Conservation (phyloP, 1,140 invertebrate species). For the Vanessa atalanta region DNA sequence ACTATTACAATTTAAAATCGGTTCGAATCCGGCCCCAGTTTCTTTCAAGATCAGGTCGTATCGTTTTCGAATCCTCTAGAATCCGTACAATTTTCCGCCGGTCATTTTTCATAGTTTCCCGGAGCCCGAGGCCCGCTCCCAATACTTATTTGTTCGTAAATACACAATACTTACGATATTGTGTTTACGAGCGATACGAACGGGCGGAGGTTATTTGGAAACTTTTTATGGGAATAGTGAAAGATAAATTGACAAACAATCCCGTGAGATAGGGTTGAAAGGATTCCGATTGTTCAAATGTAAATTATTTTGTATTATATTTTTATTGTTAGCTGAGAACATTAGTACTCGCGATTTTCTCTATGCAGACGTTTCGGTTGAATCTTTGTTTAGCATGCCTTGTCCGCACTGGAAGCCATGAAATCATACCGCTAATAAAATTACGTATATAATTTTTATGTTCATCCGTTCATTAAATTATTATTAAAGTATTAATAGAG, state of each 20-base stretch:
- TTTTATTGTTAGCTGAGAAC: neutral
- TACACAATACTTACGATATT: slow-evolving; percentile 58
- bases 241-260: slow-evolving; percentile 50
- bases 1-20: neutral
- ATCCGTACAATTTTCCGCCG: slow-evolving; percentile 77
- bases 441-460: too few species aligned
- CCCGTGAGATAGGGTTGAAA: slow-evolving; percentile 25
- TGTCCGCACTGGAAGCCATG: too few species aligned
- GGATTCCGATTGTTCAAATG: slow-evolving; percentile 15
- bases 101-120: slow-evolving; percentile 78
- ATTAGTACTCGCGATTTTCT: neutral
- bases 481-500: too few species aligned
- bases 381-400: too few species aligned
- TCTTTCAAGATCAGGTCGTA: slow-evolving; percentile 48
- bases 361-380: too few species aligned
- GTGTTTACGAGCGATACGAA: slow-evolving; percentile 58
- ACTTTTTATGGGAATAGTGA: slow-evolving; percentile 49
- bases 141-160: slow-evolving; percentile 72
- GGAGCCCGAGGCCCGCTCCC: slow-evolving; percentile 44
- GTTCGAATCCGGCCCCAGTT: slow-evolving; percentile 45
- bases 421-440: too few species aligned
- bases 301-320: slow-evolving; percentile 10
- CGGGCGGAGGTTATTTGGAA: slow-evolving; percentile 48
- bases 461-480: too few species aligned
- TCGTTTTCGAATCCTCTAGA: slow-evolving; percentile 56